phyloP scores from a whole-genome alignment of 2,888 invertebrate genomes.

The Steinernema hermaphroditum region DNA sequence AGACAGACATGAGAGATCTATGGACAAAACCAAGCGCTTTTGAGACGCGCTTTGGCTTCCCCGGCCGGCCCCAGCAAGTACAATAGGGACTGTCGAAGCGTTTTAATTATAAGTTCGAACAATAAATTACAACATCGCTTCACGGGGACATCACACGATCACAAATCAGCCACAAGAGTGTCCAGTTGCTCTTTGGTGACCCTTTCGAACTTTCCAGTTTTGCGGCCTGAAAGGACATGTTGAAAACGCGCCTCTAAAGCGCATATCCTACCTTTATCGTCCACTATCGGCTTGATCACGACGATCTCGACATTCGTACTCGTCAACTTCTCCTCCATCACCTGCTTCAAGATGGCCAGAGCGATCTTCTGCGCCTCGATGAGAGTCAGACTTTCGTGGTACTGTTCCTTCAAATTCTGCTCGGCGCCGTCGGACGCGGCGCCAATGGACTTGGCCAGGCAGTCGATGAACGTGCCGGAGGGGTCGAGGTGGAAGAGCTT shows the following conservation, averaged over 20 bases:
- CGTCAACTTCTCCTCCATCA: conserved; percentile 98
- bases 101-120: background rate
- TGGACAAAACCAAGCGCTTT: too few species aligned
- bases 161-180: conserved; percentile 39
- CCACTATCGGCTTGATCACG: conserved; percentile 56
- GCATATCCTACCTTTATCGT: conserved; percentile 49
- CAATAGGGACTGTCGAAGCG: too few species aligned
- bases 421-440: conserved; percentile 99
- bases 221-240: conserved; percentile 14
- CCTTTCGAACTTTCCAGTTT: conserved; percentile 34
- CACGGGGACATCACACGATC: background rate
- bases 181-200: conserved; percentile 42
- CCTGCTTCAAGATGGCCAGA: conserved; percentile 92
- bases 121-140: background rate
- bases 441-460: conserved; percentile 97
- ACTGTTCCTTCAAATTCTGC: conserved; percentile 81
- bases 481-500: conserved; percentile 86
- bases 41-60: too few species aligned
- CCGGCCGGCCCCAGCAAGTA: too few species aligned
- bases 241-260: too few species aligned
- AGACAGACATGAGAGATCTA: too few species aligned
- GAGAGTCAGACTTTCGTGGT: conserved; percentile 77
- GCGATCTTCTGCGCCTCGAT: conserved; percentile 88
- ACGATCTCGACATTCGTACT: conserved; percentile 89
- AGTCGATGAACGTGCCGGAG: conserved; percentile 84